Base-by-base conservation (phyloP, 2,888 invertebrate genomes). In the Bibio marci region DNA sequence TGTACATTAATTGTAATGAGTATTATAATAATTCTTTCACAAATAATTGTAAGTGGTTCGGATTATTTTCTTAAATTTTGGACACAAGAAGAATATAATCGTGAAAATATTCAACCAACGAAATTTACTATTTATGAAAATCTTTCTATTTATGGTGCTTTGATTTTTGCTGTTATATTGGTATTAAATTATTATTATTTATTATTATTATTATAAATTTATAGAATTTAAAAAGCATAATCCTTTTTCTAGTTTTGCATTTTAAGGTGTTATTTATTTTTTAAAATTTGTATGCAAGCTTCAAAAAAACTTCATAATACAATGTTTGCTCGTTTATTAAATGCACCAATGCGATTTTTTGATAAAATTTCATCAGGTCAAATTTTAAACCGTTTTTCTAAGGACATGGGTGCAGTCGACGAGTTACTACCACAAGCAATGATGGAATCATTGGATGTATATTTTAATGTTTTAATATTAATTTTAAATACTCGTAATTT, bases 281-380 rank as follows among this genome's bases (percentile, higher is more conserved):
- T 85, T 58, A 70, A 70, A 49, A 67, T 78, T 12, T 82, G 80
- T 56, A 78, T 82, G 70, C 72, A 69, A 11, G 73, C 86, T 0
- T 83, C 86, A 0, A 69, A 71, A 44, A 72, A 69, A 42, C 67
- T 92, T 3, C 91, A 92, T 57, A 74, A 80, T 50, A 66, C 65
- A n/a, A 90, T 91, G 87, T 88, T 91, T 58, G 63, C 69, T 33
- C 72, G 78, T 35, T 70, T 91, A 50, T 64, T 88, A 6, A 66
- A 76, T 45, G 74, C 83, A 0, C 77, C 78, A 0, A 81, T 88
- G 71, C 60, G 73, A 13, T 92, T 92, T 65, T 92, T 91, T 55
- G 83, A 90, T 50, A 71, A 66, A 0, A 91, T 90, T 63, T 80
- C 88, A 2, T 76, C 79, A 42, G 82, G 82, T 10, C 57, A 69